Evolutionary conservation across 2,888 invertebrate genomes (phyloP), one percentile per base, ranked within the genome.

Genomic region (Rosalia funebris): DNA sequence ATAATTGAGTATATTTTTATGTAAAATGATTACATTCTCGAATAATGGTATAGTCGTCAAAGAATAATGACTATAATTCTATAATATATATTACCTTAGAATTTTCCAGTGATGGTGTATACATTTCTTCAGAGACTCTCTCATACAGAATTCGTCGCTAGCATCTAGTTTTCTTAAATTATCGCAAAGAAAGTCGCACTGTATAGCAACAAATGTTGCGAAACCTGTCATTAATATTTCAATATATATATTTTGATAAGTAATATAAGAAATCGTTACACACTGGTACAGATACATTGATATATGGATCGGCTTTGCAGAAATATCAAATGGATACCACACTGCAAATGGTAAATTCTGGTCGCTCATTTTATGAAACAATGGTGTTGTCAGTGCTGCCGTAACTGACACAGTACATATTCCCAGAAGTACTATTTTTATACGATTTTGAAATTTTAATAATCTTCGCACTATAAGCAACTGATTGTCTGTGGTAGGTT

Each of bases 321-420:
- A 37, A 2, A 58, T 34, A 12, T 68, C 45, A n/a, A 65, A 61
- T 2, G 71, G 71, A 57, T 64, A 71, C 71, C 69, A 70, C 3
- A 66, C 57, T 15, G 12, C 25, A 17, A 57, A 41, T 12, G 61
- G 60, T 31, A 66, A 36, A 19, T 45, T 36, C 3, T 45, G 41
- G 9, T 56, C 7, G 25, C 7, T 25, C 25, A 5, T 25, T 7
- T 25, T 47, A 34, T 63, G 59, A 36, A 70, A 50, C 10, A 69
- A 36, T 16, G 71, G 70, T 14, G 53, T 60, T 0, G 39, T 14
- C 45, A 67, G 39, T 4, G 61, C 37, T 12, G 57, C 54, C n/a
- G 45, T n/a, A 1, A 60, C 55, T 1, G 65, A 41, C 15, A 62
- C 12, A 17, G 55, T 32, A 58, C 60, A 57, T 1, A 57, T 9